phyloP scores from a whole-genome alignment of 2,113 vertebrate genomes.

The Brachypodius melanocephalos region DNA sequence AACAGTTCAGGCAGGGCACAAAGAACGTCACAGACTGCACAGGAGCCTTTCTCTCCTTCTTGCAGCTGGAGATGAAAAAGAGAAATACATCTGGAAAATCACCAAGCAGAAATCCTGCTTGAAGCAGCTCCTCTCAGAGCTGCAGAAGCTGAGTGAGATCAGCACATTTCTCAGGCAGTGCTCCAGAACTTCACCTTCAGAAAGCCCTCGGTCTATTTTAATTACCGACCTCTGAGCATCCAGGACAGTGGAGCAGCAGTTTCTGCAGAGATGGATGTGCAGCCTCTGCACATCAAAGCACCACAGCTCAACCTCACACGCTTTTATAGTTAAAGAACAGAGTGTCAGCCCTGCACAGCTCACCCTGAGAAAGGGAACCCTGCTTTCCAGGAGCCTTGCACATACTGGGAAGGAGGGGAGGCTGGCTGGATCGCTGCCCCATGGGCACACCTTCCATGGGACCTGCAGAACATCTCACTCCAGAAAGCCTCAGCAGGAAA shows the following conservation, averaged over 20 bases:
- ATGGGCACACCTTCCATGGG: rapidly evolving
- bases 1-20: neutral
- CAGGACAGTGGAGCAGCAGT: neutral
- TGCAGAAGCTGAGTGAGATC: neutral
- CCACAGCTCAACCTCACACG: rapidly evolving
- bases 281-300: neutral
- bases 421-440: neutral
- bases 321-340: neutral
- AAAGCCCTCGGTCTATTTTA: neutral
- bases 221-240: neutral
- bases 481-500: neutral
- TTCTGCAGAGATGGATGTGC: neutral
- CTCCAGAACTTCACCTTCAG: constrained; percentile 20
- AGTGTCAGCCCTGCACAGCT: neutral
- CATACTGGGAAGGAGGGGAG: rapidly evolving
- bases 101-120: neutral
- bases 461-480: neutral
- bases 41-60: neutral
- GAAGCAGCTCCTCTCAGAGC: neutral
- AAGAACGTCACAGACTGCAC: neutral
- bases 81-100: neutral
- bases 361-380: neutral
- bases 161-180: constrained; percentile 25
- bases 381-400: neutral
- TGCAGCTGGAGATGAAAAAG: neutral